A percentile compares a stretch with the other conserved stretches of the same genome.
Evolutionary conservation across 1,140 invertebrate species (phyloP).

Genomic region (Drosophila hydei): DNA sequence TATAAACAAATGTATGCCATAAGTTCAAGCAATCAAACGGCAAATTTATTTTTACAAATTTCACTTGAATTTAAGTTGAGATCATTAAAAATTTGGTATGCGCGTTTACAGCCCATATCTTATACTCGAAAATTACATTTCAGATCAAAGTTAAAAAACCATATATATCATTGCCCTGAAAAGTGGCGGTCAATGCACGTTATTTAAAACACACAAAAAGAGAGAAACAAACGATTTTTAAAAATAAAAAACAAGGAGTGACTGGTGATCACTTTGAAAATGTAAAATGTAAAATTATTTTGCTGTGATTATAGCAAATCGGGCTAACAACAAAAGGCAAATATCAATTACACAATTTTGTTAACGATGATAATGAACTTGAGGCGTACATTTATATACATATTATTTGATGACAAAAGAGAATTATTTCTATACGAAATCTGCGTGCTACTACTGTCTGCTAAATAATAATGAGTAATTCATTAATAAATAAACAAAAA

Average conservation of each 20-base stretch:
- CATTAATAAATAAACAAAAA: slow-evolving; percentile 74
- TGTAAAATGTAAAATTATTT: slow-evolving; percentile 49
- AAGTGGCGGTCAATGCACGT: slow-evolving; percentile 64
- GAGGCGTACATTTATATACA: slow-evolving; percentile 40
- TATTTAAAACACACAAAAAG: slow-evolving; percentile 39
- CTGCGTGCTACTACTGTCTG: slow-evolving; percentile 42
- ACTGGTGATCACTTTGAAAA: slow-evolving; percentile 65
- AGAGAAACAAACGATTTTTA: slow-evolving; percentile 8
- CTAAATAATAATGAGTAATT: slow-evolving; percentile 66
- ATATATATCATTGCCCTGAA: slow-evolving; percentile 63
- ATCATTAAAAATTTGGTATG: slow-evolving; percentile 17
- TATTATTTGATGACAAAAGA: slow-evolving; percentile 70
- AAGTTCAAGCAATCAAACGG: too few species aligned
- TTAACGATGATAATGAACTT: slow-evolving; percentile 82
- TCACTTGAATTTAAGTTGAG: background rate
- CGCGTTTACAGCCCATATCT: slow-evolving; percentile 17
- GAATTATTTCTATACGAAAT: slow-evolving; percentile 50
- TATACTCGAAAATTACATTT: slow-evolving; percentile 29
- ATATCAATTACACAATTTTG: slow-evolving; percentile 49
- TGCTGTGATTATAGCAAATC: slow-evolving; percentile 46
- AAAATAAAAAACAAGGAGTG: slow-evolving; percentile 25
- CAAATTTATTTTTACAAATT: background rate
- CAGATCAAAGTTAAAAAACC: slow-evolving; percentile 22
- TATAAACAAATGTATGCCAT: too few species aligned
- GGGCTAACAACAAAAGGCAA: slow-evolving; percentile 36